Evolutionary conservation across 2,113 vertebrate genomes (phyloP).

Genomic region (Macroglossus sobrinus): DNA sequence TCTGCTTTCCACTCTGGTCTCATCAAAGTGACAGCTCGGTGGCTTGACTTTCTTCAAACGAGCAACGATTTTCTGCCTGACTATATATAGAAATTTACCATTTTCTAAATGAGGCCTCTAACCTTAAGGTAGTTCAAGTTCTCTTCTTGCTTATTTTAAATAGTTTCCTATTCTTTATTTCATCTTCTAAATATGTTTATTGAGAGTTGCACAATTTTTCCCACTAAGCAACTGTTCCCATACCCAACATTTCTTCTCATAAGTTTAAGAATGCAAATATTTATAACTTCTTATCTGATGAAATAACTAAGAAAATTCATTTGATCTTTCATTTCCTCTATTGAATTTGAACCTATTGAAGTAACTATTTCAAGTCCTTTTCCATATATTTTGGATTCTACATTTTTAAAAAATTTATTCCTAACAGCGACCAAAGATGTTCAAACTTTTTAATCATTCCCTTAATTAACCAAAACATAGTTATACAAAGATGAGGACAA

Average conservation of each 20-base stretch:
- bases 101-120: constrained; percentile 28
- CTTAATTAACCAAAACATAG: not conserved
- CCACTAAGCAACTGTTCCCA: not conserved
- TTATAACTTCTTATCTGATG: not conserved
- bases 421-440: not conserved
- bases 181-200: not conserved
- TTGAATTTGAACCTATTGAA: not conserved
- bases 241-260: not conserved
- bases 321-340: not conserved
- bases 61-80: constrained; percentile 29
- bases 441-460: not conserved
- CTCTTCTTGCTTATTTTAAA: not conserved
- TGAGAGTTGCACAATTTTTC: not conserved
- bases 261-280: not conserved
- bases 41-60: not conserved
- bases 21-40: not conserved
- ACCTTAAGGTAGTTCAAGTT: not conserved
- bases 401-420: not conserved
- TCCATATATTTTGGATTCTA: not conserved
- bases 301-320: not conserved
- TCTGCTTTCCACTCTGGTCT: not conserved
- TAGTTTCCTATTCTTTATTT: not conserved
- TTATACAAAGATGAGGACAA: not conserved
- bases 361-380: not conserved
- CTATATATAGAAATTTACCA: constrained; percentile 39